These are phyloP conservation scores for Drosophila athabasca DNA, from an alignment of 1,140 invertebrate species.

Conservation along the genomic window DNA sequence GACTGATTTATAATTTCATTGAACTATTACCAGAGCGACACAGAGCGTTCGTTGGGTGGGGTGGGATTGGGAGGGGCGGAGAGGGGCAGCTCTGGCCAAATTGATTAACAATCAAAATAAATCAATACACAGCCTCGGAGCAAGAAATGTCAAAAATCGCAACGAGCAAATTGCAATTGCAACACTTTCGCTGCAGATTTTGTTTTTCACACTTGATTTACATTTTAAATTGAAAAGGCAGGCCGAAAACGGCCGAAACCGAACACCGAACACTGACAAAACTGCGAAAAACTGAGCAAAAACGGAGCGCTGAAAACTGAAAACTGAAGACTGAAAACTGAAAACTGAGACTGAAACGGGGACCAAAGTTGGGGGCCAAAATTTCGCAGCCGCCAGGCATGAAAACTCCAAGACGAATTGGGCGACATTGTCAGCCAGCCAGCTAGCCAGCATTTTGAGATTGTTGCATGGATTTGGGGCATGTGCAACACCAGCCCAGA, in stretches of 20 bases:
- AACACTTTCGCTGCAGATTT: constrained; percentile 78
- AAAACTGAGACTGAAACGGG: constrained; percentile 22
- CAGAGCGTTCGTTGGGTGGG: constrained; percentile 32
- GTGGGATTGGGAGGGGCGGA: no score
- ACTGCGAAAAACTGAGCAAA: background rate
- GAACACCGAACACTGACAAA: constrained; percentile 23
- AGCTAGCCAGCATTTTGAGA: constrained; percentile 47
- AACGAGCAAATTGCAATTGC: constrained; percentile 80
- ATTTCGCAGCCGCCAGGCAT: constrained; percentile 67
- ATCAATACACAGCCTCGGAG: constrained; percentile 75
- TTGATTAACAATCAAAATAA: constrained; percentile 82
- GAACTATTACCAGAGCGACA: constrained; percentile 70
- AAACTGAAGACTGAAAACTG: constrained; percentile 20
- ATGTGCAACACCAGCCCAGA: constrained; percentile 4
- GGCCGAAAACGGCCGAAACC: constrained; percentile 62
- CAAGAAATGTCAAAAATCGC: constrained; percentile 77
- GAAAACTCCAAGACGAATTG: constrained; percentile 80
- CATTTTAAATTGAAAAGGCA: constrained; percentile 80
- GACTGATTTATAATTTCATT: constrained; percentile 80
- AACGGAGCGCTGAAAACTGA: constrained; percentile 43
- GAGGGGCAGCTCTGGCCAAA: constrained; percentile 49
- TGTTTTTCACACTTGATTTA: constrained; percentile 81
- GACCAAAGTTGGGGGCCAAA: constrained; percentile 19
- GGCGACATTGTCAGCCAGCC: constrained; percentile 70
- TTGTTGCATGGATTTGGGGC: constrained; percentile 69